Base-by-base conservation (phyloP, 1,140 invertebrate species). In the Pogonomyrmex californicus region DNA sequence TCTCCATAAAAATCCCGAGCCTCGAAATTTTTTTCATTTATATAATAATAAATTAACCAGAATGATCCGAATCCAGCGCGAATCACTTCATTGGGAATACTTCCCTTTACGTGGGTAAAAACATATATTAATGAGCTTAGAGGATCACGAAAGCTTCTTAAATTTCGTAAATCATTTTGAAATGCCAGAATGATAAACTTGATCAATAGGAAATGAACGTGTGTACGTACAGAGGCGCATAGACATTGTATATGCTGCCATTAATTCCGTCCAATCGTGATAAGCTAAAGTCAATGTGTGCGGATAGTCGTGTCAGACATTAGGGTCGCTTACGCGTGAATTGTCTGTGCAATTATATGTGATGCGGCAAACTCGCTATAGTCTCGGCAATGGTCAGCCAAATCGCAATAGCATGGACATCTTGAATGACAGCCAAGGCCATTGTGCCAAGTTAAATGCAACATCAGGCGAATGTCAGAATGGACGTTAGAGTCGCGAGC, bases 251-350 rank as follows among this genome's bases (percentile, higher is more conserved):
- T 65, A 75, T 63, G 82, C 78, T 73, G 68, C 83, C 78, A 88
- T 91, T 88, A 90, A 91, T 91, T 90, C 89, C 44, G 89, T 88
- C 79, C 82, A 86, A 90, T 91, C 90, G 68, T 62, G 90, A 91
- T 90, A 91, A 91, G 82, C 87, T 63, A 78, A 88, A 90, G 89
- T 91, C 87, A 90, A 91, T 87, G 86, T 81, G 83, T 75, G 73
- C 87, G 87, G 89, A 90, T 87, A 88, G 87, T 88, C 60, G 89
- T 83, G 86, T 91, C 89, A 88, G 83, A 90, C 83, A 91, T 91
- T 91, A 91, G 87, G 90, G 83, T 88, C 87, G 90, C 87, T 90
- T 90, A 91, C 90, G 86, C 87, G 78, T 88, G 87, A 90, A 91
- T 85, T 90, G 81, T 77, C 88, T 56, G 56, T 30, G 10, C 86